Evolutionary conservation across 2,888 invertebrate genomes (phyloP), one percentile per base, ranked within the genome.

Genomic region (Drosophila longiperda): DNA sequence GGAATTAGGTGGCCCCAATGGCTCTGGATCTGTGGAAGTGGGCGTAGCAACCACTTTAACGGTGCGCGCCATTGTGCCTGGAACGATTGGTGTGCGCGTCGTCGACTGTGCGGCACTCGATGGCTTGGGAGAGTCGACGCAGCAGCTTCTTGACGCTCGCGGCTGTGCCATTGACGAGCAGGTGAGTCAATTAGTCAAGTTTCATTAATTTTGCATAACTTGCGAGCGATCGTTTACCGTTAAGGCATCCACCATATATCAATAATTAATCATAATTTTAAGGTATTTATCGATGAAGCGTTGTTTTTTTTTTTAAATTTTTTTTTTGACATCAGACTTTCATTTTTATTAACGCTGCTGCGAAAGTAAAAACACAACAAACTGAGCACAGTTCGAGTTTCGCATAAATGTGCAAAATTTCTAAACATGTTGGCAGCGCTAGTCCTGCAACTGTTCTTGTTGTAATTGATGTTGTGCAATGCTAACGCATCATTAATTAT

Each of bases 61-160:
- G 3, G 91, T 93, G n/a, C 91, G 92, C 62, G 92, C 93, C 57
- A 89, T 93, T 63, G 89, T 94, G 90, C 81, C 94, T 94, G 96
- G 95, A 82, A 96, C 95, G 26, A 95, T 96, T 72, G 96, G 96
- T 36, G 95, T 96, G 66, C 95, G 95, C 77, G 95, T 97, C 38
- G 95, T 96, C 0, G 96, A 97, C 89, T 97, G 97, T 92, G 93
- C 95, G 5, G 97, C 97, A 0, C 95, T 97, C 85, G 97, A 97
- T 88, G 97, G 97, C 11, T 93, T 96, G 3, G 96, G 96, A 0
- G 96, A 96, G 83, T 95, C 96, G 3, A 96, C 96, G 2, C 96
- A 97, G 90, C 95, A 95, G 74, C 93, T 97, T 26, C 93, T 96
- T 11, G 96, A 97, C 91, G 95, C 96, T 69, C 94, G 95, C 40